Conservation (phyloP, 2,797 vertebrate genomes). For the Morus bassanus region DNA sequence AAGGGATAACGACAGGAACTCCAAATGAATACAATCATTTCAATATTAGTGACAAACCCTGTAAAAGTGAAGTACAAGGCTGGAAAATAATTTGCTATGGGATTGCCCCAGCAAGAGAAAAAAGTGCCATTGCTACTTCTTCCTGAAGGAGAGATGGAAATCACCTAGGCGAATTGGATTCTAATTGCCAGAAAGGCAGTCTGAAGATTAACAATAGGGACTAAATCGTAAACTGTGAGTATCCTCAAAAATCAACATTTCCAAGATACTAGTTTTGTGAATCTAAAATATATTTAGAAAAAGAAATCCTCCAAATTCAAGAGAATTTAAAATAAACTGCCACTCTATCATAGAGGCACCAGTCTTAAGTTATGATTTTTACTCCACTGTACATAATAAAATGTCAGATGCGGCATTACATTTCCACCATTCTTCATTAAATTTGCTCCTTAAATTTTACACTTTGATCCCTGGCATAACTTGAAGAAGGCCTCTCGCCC, state of each 20-base stretch:
- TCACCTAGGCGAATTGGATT: neutral
- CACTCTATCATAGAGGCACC: neutral
- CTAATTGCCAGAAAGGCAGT: neutral
- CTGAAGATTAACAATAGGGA: neutral
- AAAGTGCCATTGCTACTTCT: neutral
- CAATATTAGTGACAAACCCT: neutral
- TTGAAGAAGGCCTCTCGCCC: neutral
- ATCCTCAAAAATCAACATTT: neutral
- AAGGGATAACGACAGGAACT: neutral
- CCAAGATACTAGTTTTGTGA: neutral
- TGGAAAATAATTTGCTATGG: neutral
- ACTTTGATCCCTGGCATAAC: neutral
- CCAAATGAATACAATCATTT: fast-evolving
- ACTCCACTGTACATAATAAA: neutral
- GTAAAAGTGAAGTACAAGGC: neutral
- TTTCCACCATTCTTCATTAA: neutral
- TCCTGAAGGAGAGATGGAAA: neutral
- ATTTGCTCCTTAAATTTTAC: neutral
- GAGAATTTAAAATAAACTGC: neutral
- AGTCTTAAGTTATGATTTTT: neutral
- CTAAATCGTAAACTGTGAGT: neutral
- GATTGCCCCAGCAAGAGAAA: neutral
- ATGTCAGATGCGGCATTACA: neutral
- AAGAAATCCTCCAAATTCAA: neutral
- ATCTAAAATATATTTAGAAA: neutral